A percentile compares a stretch with the other conserved stretches of the same genome.
Evolutionary conservation across 1,140 invertebrate species (phyloP).

Genomic region (Metopolophium dirhodum): DNA sequence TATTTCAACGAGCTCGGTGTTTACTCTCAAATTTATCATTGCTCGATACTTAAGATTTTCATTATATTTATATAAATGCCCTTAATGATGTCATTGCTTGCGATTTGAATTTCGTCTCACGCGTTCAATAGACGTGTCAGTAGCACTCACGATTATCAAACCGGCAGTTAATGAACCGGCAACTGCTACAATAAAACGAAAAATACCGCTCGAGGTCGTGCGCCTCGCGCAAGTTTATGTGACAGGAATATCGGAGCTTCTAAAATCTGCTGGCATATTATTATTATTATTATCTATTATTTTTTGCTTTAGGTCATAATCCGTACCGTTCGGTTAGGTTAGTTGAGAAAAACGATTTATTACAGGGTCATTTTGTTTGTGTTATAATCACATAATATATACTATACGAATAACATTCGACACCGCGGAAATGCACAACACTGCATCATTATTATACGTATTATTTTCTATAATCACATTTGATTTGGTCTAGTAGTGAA

Average conservation of each 20-base stretch:
- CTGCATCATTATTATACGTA: not conserved
- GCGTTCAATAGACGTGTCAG: slow-evolving; percentile 39
- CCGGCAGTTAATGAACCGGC: slow-evolving; percentile 46
- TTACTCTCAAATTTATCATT: not conserved
- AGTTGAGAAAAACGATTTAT: not conserved
- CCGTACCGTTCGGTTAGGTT: not conserved
- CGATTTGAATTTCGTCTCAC: slow-evolving; percentile 45
- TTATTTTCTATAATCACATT: not conserved
- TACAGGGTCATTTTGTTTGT: not conserved
- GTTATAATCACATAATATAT: not conserved
- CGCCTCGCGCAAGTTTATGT: slow-evolving; percentile 46
- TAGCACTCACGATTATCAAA: slow-evolving; percentile 43
- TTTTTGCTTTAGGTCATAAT: slow-evolving; percentile 23
- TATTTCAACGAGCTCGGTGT: not conserved
- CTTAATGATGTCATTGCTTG: slow-evolving; percentile 27
- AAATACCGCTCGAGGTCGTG: slow-evolving; percentile 53
- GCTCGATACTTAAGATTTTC: not conserved
- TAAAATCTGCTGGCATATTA: slow-evolving; percentile 22
- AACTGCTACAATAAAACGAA: slow-evolving; percentile 27
- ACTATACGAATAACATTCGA: not conserved
- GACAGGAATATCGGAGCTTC: slow-evolving; percentile 42
- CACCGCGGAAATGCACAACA: not conserved
- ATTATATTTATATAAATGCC: slow-evolving; percentile 4
- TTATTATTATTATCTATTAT: not conserved
- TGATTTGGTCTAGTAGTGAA: not conserved